A percentile compares a stretch with the other conserved stretches of the same genome.
These are phyloP conservation scores for Heliconius hortense DNA, from an alignment of 2,888 invertebrate species.

Conservation along the genomic window DNA sequence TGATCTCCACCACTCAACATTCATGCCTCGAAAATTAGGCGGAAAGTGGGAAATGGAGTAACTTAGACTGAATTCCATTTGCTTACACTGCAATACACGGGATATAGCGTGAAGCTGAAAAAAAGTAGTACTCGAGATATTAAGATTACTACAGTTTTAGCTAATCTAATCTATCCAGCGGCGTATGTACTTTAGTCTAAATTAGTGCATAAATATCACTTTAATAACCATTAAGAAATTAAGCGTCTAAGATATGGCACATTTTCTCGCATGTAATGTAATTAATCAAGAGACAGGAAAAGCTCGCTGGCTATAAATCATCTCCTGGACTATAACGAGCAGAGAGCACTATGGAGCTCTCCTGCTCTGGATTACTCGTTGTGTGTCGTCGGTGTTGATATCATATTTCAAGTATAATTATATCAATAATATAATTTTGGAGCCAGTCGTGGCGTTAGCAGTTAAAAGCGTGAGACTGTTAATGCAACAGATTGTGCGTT, in stretches of 20 bases:
- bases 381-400: constrained; percentile 24
- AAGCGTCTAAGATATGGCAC: constrained; percentile 61
- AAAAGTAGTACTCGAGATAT: background rate
- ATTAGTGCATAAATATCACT: constrained; percentile 24
- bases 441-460: background rate
- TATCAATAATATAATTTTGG: constrained; percentile 8
- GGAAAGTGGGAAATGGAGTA: no score
- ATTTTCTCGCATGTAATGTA: constrained; percentile 66
- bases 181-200: constrained; percentile 1
- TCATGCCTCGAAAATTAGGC: no score
- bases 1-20: no score
- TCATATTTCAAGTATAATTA: constrained; percentile 24
- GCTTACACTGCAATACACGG: no score
- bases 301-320: constrained; percentile 62
- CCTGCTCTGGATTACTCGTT: constrained; percentile 26
- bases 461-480: background rate
- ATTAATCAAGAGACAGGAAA: constrained; percentile 66
- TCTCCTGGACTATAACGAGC: constrained; percentile 59
- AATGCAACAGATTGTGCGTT: no score
- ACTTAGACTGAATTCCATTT: no score
- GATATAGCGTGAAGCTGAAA: no score
- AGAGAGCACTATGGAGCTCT: constrained; percentile 46
- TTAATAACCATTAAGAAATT: constrained; percentile 48
- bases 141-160: background rate
- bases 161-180: background rate